Conservation (phyloP, 2,797 vertebrate genomes). For the Jordanella pulchra region DNA sequence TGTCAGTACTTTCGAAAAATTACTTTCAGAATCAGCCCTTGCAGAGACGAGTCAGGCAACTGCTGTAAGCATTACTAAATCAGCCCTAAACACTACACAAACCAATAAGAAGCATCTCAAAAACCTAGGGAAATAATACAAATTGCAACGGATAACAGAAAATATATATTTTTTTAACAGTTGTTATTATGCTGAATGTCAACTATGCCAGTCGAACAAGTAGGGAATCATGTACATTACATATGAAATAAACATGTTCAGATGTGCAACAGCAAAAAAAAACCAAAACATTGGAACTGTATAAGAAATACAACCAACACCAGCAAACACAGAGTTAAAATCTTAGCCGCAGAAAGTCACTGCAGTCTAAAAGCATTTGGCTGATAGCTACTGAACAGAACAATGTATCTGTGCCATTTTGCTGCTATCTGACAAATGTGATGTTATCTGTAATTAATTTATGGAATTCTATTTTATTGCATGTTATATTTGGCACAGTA, state of each 20-base stretch:
- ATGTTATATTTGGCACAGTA: conserved; percentile 90
- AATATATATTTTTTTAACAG: conserved; percentile 66
- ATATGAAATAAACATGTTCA: conserved; percentile 72
- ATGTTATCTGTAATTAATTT: conserved; percentile 63
- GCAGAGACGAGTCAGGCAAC: conserved; percentile 82
- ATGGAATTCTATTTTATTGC: conserved; percentile 84
- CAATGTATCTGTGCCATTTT: conserved; percentile 74
- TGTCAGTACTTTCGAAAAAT: conserved; percentile 76
- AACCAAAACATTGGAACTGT: conserved; percentile 71
- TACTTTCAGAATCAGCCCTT: conserved; percentile 81
- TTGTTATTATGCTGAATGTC: conserved; percentile 65
- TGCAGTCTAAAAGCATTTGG: conserved; percentile 85
- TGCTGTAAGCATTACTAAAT: conserved; percentile 82
- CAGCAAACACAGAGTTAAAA: conserved; percentile 82
- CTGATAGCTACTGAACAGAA: conserved; percentile 84
- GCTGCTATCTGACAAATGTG: conserved; percentile 69
- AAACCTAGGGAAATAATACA: conserved; percentile 65
- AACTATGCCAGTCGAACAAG: conserved; percentile 61
- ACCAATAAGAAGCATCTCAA: conserved; percentile 78
- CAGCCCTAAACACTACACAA: conserved; percentile 85
- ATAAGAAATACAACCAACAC: conserved; percentile 70
- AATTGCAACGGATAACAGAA: conserved; percentile 72
- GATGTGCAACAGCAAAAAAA: conserved; percentile 69
- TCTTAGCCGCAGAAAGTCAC: conserved; percentile 86
- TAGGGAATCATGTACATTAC: conserved; percentile 64